phyloP scores from a whole-genome alignment of 2,888 invertebrate genomes.

The Pterostichus niger region DNA sequence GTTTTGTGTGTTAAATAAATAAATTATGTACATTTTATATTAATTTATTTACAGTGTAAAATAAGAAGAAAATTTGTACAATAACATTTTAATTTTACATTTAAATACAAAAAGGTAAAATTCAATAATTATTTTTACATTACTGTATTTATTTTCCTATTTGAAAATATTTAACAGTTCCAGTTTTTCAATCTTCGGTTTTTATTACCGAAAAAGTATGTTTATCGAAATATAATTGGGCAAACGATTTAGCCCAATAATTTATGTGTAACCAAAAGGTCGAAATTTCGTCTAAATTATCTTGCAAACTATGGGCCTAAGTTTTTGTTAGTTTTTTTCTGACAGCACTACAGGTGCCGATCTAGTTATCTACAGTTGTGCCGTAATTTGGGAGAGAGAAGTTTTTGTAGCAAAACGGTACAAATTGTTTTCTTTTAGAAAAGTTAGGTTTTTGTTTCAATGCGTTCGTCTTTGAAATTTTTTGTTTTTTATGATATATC shows the following conservation, averaged over 20 bases:
- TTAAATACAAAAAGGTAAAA: neutral
- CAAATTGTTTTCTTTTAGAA: constrained; percentile 64
- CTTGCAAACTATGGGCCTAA: constrained; percentile 58
- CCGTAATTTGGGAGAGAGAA: constrained; percentile 54
- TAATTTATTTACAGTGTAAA: constrained; percentile 41
- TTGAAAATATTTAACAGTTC: too few relatives aligned
- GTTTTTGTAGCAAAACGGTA: constrained; percentile 39
- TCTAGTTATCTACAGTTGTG: constrained; percentile 43
- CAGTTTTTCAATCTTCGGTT: neutral
- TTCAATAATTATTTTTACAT: neutral
- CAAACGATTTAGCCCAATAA: constrained; percentile 65
- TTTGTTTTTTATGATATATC: constrained; percentile 62
- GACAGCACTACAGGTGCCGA: constrained; percentile 42
- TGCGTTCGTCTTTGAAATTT: constrained; percentile 55
- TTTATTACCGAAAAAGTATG: constrained; percentile 41
- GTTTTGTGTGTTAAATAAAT: neutral
- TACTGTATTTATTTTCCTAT: neutral
- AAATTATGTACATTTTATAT: constrained; percentile 41
- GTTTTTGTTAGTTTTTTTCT: constrained; percentile 63
- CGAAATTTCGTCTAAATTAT: constrained; percentile 65
- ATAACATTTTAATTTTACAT: constrained; percentile 32
- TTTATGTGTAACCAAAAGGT: constrained; percentile 52
- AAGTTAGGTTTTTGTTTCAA: constrained; percentile 52
- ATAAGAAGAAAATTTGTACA: constrained; percentile 27
- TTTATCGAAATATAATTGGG: constrained; percentile 69